phyloP scores from a whole-genome alignment of 1,140 invertebrate genomes.

The Cylas formicarius region DNA sequence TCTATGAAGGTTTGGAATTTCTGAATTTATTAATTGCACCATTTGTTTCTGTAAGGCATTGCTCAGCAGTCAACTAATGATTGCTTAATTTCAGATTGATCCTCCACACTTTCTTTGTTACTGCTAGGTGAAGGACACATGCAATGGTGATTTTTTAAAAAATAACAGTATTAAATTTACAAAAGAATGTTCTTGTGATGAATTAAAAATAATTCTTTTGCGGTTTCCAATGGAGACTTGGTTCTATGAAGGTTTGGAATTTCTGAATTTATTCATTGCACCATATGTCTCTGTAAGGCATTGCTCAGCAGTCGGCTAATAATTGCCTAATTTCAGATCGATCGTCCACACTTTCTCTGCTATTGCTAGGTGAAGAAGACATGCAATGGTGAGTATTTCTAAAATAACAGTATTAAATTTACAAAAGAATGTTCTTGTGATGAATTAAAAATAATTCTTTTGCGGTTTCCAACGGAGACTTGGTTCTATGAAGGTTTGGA shows the following conservation, averaged over 20 bases:
- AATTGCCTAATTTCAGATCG: too few species aligned
- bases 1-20: conserved; percentile 21
- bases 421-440: not conserved
- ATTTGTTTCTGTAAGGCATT: too few species aligned
- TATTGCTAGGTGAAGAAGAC: too few species aligned
- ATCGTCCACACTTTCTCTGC: too few species aligned
- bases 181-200: conserved; percentile 2
- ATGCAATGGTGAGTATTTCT: too few species aligned
- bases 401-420: conserved; percentile 4
- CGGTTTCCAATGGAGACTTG: conserved; percentile 20
- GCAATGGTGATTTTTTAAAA: conserved; percentile 2
- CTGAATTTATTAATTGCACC: conserved; percentile 10
- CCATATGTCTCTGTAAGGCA: too few species aligned
- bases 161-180: conserved; percentile 3
- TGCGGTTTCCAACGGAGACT: conserved; percentile 21
- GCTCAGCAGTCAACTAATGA: too few species aligned
- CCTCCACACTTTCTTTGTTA: too few species aligned
- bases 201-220: conserved; percentile 17
- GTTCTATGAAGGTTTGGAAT: conserved; percentile 13
- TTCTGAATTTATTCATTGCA: conserved; percentile 10
- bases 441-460: conserved; percentile 17
- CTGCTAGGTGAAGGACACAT: not conserved
- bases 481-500: conserved; percentile 12
- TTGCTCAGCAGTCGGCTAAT: too few species aligned
- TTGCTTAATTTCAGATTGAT: conserved; percentile 2